These are phyloP conservation scores for Sinotaia quadrata DNA, from an alignment of 2,888 invertebrate species.

Conservation along the genomic window DNA sequence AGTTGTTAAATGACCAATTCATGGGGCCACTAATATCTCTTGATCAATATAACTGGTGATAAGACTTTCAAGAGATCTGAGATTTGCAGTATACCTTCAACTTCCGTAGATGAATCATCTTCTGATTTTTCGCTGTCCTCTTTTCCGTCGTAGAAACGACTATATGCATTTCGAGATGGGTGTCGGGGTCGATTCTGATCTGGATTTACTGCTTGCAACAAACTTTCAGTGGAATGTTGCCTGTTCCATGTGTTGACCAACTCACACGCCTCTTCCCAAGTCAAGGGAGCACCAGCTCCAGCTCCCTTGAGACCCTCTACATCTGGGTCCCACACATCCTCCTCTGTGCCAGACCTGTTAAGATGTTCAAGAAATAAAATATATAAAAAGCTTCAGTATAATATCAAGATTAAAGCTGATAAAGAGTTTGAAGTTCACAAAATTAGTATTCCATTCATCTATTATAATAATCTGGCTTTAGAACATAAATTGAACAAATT, in stretches of 20 bases:
- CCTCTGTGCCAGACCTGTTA: slow-evolving; percentile 44
- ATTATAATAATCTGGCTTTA: not conserved
- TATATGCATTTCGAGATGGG: slow-evolving; percentile 24
- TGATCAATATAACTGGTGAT: no score
- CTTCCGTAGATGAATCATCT: slow-evolving; percentile 31
- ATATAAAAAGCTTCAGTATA: no score
- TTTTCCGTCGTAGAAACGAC: slow-evolving; percentile 26
- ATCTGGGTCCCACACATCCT: slow-evolving; percentile 42
- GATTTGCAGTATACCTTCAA: slow-evolving; percentile 26
- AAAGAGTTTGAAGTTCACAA: not conserved
- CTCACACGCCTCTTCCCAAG: slow-evolving; percentile 41
- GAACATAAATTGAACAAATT: no score
- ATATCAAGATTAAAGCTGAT: no score
- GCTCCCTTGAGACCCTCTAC: slow-evolving; percentile 30
- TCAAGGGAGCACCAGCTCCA: slow-evolving; percentile 29
- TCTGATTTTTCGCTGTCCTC: slow-evolving; percentile 31
- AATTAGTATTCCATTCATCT: not conserved
- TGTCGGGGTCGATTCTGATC: slow-evolving; percentile 12
- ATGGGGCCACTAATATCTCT: not conserved
- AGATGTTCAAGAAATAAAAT: not conserved
- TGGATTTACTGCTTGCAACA: slow-evolving; percentile 24
- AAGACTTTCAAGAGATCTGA: no score
- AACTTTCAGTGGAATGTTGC: slow-evolving; percentile 40
- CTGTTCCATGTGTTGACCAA: slow-evolving; percentile 38
- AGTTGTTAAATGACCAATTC: not conserved